Conservation (phyloP, 2,888 invertebrate species). For the Pseudococcus jackbeardsleyi region DNA sequence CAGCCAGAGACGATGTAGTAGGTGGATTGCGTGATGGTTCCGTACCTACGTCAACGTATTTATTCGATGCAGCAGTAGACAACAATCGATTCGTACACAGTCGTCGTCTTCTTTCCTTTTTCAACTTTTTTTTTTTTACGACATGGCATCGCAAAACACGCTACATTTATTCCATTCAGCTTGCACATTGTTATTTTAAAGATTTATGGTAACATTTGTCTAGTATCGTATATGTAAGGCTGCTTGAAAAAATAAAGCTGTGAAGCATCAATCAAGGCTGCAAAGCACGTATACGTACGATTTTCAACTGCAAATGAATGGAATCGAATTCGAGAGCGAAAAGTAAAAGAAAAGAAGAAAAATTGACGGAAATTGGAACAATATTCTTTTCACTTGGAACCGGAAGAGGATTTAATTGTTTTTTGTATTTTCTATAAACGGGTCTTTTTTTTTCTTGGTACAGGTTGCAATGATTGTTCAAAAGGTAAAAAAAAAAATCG, state of each 20-base stretch:
- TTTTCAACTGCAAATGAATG: not conserved
- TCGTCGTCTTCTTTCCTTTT: not conserved
- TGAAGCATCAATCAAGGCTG: conserved; percentile 1
- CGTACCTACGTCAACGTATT: conserved; percentile 16
- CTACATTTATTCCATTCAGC: not conserved
- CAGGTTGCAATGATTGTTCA: too few relatives aligned
- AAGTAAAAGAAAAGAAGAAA: not conserved
- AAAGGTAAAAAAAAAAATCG: too few relatives aligned
- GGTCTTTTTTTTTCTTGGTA: too few relatives aligned
- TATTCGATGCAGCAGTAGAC: not conserved
- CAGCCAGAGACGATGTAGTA: not conserved
- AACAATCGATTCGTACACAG: not conserved
- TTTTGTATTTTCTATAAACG: too few relatives aligned
- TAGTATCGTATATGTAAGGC: not conserved
- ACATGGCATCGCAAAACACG: not conserved
- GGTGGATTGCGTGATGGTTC: conserved; percentile 16
- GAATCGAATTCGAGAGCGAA: not conserved
- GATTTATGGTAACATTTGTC: conserved; percentile 3
- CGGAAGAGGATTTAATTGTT: too few relatives aligned
- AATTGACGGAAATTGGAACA: not conserved
- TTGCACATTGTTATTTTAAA: not conserved
- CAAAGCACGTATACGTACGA: not conserved
- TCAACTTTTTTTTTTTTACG: not conserved
- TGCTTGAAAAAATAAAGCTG: not conserved
- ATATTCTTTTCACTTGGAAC: not conserved